Conservation (phyloP, 92 coral and sea anemone genomes). For the Parazoanthus atlanticus region DNA sequence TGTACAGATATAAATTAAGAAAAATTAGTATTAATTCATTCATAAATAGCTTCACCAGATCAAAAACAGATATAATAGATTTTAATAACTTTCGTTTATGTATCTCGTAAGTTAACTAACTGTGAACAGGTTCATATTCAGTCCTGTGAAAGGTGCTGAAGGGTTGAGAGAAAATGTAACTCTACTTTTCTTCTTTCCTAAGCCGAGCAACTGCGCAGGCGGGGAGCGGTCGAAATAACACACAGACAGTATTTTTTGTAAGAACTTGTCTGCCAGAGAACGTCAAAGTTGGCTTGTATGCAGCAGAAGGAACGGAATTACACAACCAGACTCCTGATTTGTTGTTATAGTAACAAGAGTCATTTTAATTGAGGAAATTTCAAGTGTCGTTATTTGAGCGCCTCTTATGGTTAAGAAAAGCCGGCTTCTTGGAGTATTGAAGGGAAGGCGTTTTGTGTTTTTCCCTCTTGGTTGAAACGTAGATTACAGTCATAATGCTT, state of each 20-base stretch:
- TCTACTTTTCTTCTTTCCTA: background rate
- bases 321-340: too few relatives aligned
- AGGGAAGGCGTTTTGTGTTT: too few relatives aligned
- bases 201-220: background rate
- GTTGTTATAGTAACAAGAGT: too few relatives aligned
- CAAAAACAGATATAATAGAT: background rate
- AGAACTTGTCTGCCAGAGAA: background rate
- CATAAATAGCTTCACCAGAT: background rate
- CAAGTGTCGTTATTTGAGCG: too few relatives aligned
- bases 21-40: background rate
- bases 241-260: background rate
- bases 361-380: too few relatives aligned
- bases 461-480: too few relatives aligned
- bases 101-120: background rate
- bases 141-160: background rate
- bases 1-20: background rate
- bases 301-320: background rate
- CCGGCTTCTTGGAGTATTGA: too few relatives aligned
- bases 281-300: background rate
- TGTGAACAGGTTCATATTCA: background rate
- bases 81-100: background rate
- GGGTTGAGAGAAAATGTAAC: background rate
- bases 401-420: too few relatives aligned
- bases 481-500: background rate
- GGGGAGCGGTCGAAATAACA: background rate